These are phyloP conservation scores for Rhagologus leucostigma DNA, from an alignment of 2,113 vertebrate genomes.

Conservation along the genomic window DNA sequence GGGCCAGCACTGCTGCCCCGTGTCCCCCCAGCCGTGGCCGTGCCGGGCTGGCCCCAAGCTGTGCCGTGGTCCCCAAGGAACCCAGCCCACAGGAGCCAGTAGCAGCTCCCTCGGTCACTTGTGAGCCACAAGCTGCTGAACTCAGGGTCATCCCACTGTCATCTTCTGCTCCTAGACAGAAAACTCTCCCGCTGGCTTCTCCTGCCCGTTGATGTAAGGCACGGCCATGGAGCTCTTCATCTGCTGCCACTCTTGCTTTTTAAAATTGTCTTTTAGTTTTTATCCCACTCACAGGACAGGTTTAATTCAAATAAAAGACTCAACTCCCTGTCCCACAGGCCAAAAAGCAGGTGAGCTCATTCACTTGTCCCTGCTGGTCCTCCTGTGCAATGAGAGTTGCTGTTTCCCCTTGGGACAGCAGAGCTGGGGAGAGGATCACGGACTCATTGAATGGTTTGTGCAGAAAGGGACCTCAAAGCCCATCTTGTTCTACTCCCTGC, in stretches of 20 bases:
- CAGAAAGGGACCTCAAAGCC: not conserved
- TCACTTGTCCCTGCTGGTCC: fast-evolving
- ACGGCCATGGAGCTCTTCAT: fast-evolving
- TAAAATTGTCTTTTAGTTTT: not conserved
- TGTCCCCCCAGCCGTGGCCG: fast-evolving
- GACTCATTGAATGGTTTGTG: not conserved
- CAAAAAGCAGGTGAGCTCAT: fast-evolving
- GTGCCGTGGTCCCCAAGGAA: fast-evolving
- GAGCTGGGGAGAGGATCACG: not conserved
- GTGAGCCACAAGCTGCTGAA: fast-evolving
- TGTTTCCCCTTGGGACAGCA: not conserved
- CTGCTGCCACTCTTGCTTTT: fast-evolving
- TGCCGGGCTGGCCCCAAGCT: not conserved
- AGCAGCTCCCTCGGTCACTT: fast-evolving
- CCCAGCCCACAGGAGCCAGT: fast-evolving
- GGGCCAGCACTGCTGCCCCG: fast-evolving
- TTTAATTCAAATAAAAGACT: not conserved
- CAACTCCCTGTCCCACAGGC: fast-evolving
- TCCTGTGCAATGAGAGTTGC: fast-evolving
- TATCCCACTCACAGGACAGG: fast-evolving
- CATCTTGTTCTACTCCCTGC: not conserved
- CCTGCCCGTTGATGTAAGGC: fast-evolving
- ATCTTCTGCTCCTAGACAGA: fast-evolving
- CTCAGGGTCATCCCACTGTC: fast-evolving
- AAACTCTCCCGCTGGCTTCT: fast-evolving